These are phyloP conservation scores for Falco naumanni DNA, from an alignment of 2,797 vertebrate genomes.

Conservation along the genomic window DNA sequence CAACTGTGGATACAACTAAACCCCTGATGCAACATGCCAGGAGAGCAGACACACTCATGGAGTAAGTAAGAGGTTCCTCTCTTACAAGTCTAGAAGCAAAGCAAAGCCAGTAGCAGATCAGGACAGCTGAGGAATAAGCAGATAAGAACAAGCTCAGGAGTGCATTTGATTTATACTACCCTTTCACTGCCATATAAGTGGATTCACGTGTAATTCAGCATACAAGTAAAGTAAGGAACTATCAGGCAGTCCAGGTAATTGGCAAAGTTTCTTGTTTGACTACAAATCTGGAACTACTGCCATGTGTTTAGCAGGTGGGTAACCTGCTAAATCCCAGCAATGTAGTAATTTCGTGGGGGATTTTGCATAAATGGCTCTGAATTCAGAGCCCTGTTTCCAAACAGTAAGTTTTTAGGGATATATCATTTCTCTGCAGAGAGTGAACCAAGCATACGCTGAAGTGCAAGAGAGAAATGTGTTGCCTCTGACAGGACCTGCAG, in stretches of 20 bases:
- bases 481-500: background rate
- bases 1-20: background rate
- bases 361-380: background rate
- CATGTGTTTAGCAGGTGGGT: background rate
- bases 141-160: background rate
- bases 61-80: background rate
- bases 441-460: background rate
- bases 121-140: background rate
- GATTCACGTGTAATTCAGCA: background rate
- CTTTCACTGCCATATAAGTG: background rate
- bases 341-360: fast-evolving
- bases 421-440: background rate
- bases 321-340: background rate
- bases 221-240: background rate
- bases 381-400: background rate
- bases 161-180: background rate
- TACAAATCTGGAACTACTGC: background rate
- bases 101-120: background rate
- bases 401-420: background rate
- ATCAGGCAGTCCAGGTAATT: background rate
- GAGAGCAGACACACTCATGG: background rate
- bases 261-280: background rate
- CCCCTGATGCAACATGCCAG: fast-evolving
- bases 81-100: background rate
- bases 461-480: background rate